Evolutionary conservation across 2,888 invertebrate genomes (phyloP), one percentile per base, ranked within the genome.

Genomic region (Hololepta plana): DNA sequence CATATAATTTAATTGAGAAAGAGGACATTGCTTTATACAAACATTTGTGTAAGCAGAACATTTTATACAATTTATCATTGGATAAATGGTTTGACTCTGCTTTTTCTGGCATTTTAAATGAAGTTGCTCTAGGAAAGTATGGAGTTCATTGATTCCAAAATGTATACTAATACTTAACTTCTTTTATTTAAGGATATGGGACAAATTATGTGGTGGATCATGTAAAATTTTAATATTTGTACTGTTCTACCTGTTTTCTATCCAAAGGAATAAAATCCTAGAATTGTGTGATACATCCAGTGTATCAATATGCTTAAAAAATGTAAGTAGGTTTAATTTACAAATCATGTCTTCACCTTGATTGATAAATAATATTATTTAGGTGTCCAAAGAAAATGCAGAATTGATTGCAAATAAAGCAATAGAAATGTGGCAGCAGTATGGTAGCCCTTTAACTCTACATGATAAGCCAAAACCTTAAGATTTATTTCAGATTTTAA

Each of bases 321-420:
- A 74, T 49, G 75, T 75, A 55, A 55, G 55, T 44, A 22, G 27
- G 8, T 12, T 8, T 13, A 25, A 24, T 9, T 8, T 21, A 6
- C 17, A 17, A 7, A 7, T 17, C 17, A 17, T 7, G 17, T 7
- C 8, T 17, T 12, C 12, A 19, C 8, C 4, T 7, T 4, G 17
- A 7, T 23, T 8, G 15, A 16, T 10, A 22, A 8, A 9, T 22
- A 9, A 22, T 22, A 9, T 57, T 6, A 25, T 57, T 23, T 47
- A 81, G 80, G 68, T 81, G 37, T 67, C 75, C 3, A 74, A 80
- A 46, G 81, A 87, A 52, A 70, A 67, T 38, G 72, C 77, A 35
- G 85, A 84, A 47, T 67, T 77, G 3, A 74, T 85, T 32, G 81
- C 80, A 1, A 82, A 76, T 45, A 81, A 85, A 54, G 76, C 82